Base-by-base conservation (phyloP, 1,140 invertebrate species). In the Notospermus geniculatus region DNA sequence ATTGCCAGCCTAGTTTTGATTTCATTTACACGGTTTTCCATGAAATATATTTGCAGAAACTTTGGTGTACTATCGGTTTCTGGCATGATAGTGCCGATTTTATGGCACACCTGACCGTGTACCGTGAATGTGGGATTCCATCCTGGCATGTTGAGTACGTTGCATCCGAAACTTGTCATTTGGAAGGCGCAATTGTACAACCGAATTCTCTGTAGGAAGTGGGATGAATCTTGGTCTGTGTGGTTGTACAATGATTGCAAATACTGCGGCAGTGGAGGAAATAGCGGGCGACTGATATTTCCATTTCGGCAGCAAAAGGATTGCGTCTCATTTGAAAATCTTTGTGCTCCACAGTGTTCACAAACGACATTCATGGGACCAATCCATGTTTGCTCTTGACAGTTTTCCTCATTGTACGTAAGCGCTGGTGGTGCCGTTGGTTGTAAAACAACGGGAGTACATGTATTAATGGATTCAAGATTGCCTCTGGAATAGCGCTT, bases 31-130 rank as follows among this genome's bases (percentile, higher is more conserved):
- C n/a, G n/a, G n/a, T 50, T 50, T 5, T 50, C 46, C 4, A 50
- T 27, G 25, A 50, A 50, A n/a, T 50, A 50, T 50, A 50, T 27
- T 50, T 50, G 46, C 4, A 50, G 46, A 50, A 50, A 50, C n/a
- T 50, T 50, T n/a, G 46, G 46, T 50, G 46, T 19, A 7, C n/a
- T 19, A 19, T 56, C 19, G 4, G 17, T 4, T 23, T 22, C 5
- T 56, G 27, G 46, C 5, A 7, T 4, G 25, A 50, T 5, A n/a
- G 46, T n/a, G n/a, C 46, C 46, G n/a, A 50, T n/a, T 7, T 27
- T 19, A n/a, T 50, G 46, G 25, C 4, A 50, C 4, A 50, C 46
- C n/a, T 50, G 46, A 15, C 32, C 32, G 4, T 36, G 32, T 7
- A 36, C 32, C 15, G 32, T 36, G 32, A 36, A 36, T 5, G 30